A percentile compares a stretch with the other conserved stretches of the same genome.
These are phyloP conservation scores for Tarsius wallacei DNA, from an alignment of 2,797 vertebrate genomes.

Conservation along the genomic window DNA sequence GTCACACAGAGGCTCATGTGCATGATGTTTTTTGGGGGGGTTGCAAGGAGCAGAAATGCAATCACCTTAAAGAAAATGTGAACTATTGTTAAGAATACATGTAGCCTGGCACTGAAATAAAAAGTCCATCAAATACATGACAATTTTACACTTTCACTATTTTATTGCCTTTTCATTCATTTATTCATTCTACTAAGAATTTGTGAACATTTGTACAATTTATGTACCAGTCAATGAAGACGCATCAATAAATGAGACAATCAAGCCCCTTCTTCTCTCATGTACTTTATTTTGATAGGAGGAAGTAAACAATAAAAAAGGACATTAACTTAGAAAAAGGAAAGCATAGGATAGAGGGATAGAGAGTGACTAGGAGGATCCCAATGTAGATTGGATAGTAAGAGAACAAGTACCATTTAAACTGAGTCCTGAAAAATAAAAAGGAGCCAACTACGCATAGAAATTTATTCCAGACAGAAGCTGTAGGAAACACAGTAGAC, in stretches of 20 bases:
- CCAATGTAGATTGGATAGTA: not conserved
- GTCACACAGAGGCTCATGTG: not conserved
- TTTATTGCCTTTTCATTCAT: not conserved
- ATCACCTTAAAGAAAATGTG: not conserved
- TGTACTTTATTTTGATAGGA: not conserved
- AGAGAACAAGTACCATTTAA: not conserved
- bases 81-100: not conserved
- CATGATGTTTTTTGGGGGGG: not conserved
- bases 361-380: not conserved
- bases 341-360: not conserved
- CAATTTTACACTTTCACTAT: not conserved
- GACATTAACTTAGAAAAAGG: not conserved
- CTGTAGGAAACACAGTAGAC: not conserved
- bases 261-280: not conserved
- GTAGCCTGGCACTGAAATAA: not conserved
- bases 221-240: not conserved
- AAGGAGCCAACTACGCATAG: not conserved
- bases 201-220: constrained; percentile 1
- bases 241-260: not conserved
- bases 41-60: not conserved
- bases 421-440: not conserved
- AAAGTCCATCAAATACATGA: not conserved
- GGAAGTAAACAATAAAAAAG: not conserved
- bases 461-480: not conserved
- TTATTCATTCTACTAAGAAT: constrained; percentile 2